Evolutionary conservation across 2,113 vertebrate species (phyloP), one percentile per base, ranked within the genome.

Genomic region (Hydropotes inermis): DNA sequence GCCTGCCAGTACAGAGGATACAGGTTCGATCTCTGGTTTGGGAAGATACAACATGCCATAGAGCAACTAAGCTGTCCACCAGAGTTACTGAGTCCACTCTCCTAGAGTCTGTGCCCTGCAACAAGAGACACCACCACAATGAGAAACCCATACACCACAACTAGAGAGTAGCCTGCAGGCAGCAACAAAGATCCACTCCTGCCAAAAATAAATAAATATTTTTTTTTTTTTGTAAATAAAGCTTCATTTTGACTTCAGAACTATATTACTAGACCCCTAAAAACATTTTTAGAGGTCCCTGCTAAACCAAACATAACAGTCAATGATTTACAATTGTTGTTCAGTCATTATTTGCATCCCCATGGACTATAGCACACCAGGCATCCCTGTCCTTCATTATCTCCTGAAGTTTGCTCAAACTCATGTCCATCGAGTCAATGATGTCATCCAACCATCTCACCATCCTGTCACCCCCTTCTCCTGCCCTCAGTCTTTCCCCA

Each of bases 331-430:
- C 57, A 79, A 43, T 70, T 70, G 52, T 52, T 52, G 10, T 39
- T 39, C 19, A 39, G 10, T 39, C 2, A 0, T 36, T 70, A 70
- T 39, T 39, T 23, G 19, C 0, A 0, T 39, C 5, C n/a, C n/a
- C n/a, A 39, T 6, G 19, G 17, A 23, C n/a, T 70, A 0, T 10
- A 70, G 67, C 19, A 23, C 4, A 23, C 19, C 19, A 23, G n/a
- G 67, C 67, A 23, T 70, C 19, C 17, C 67, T 70, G 67, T 70
- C 67, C 10, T 70, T 70, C n/a, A 39, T 9, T 21, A 23, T 70
- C n/a, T 39, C 67, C n/a, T 23, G n/a, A 21, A 39, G 67, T 36
- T 23, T 70, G n/a, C 10, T 23, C n/a, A 70, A 3, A 70, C 67
- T 70, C 67, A 23, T 39, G n/a, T 70, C 67, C 67, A 39, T 3